A percentile compares a stretch with the other conserved stretches of the same genome.
These are phyloP conservation scores for Anhinga anhinga DNA, from an alignment of 2,113 vertebrate genomes.

Conservation along the genomic window DNA sequence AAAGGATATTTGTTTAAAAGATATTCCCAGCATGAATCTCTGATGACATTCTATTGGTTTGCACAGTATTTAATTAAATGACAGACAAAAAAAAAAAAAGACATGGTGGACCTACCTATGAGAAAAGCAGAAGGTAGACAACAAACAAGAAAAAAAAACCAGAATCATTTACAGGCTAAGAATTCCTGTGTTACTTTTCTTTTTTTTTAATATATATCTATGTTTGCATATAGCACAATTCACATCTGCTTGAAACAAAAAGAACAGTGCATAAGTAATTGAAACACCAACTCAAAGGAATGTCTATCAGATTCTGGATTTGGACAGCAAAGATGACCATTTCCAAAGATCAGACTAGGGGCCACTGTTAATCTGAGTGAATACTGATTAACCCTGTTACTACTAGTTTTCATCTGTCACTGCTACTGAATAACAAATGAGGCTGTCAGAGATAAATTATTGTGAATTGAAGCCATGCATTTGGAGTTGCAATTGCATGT, in stretches of 20 bases:
- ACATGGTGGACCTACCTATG: neutral
- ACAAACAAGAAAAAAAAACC: neutral
- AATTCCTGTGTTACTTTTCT: neutral
- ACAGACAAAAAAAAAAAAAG: neutral
- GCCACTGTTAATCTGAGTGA: neutral
- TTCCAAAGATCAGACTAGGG: neutral
- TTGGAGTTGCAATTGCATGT: neutral
- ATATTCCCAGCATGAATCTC: neutral
- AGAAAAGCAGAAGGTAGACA: neutral
- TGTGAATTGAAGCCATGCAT: neutral
- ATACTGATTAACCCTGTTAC: neutral
- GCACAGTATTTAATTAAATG: neutral
- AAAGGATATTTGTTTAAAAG: neutral
- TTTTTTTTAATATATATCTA: neutral
- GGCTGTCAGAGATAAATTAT: neutral
- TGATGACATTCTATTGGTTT: neutral
- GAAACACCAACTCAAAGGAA: neutral
- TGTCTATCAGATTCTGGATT: neutral
- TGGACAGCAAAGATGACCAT: neutral
- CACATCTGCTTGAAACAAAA: neutral
- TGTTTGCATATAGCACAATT: neutral
- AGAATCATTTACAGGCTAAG: neutral
- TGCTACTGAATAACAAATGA: neutral
- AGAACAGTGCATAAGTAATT: neutral
- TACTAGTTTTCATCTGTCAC: neutral